A percentile compares a stretch with the other conserved stretches of the same genome.
Evolutionary conservation across 2,113 vertebrate genomes (phyloP).

Genomic region (Podocnemis expansa): DNA sequence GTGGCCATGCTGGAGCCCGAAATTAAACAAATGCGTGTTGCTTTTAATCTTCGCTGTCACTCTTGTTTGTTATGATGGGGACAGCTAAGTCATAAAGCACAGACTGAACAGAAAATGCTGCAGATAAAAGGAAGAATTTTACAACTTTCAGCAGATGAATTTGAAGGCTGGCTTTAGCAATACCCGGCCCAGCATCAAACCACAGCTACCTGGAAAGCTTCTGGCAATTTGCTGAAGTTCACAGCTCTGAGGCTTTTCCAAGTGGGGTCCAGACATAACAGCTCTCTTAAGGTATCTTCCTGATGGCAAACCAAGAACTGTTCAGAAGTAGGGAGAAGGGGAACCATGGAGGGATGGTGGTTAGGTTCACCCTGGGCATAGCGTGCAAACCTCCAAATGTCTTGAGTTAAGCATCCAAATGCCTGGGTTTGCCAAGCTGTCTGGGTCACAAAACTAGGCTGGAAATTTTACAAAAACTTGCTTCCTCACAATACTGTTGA

Average conservation of each 20-base stretch:
- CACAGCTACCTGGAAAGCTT: conserved; percentile 52
- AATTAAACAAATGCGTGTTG: conserved; percentile 19
- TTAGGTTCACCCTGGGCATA: not conserved
- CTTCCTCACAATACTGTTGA: conserved; percentile 2
- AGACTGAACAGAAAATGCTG: conserved; percentile 33
- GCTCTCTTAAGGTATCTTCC: conserved; percentile 54
- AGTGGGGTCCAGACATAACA: conserved; percentile 56
- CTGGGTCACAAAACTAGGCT: not conserved
- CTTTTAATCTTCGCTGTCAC: conserved; percentile 21
- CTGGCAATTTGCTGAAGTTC: conserved; percentile 52
- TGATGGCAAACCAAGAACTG: conserved; percentile 57
- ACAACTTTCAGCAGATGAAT: conserved; percentile 43
- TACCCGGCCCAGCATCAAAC: conserved; percentile 61
- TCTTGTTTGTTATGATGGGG: not conserved
- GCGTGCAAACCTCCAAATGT: not conserved
- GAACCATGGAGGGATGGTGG: conserved; percentile 3
- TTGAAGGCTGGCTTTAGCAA: conserved; percentile 24
- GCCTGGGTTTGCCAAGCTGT: not conserved
- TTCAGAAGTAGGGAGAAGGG: not conserved
- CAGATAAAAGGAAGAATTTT: conserved; percentile 47
- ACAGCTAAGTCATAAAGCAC: not conserved
- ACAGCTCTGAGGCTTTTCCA: conserved; percentile 54
- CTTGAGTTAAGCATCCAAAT: not conserved
- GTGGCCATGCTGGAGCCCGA: conserved; percentile 8
- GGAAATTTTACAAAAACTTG: conserved; percentile 13